Conservation (phyloP, 2,797 vertebrate genomes). For the Cyclopterus lumpus region DNA sequence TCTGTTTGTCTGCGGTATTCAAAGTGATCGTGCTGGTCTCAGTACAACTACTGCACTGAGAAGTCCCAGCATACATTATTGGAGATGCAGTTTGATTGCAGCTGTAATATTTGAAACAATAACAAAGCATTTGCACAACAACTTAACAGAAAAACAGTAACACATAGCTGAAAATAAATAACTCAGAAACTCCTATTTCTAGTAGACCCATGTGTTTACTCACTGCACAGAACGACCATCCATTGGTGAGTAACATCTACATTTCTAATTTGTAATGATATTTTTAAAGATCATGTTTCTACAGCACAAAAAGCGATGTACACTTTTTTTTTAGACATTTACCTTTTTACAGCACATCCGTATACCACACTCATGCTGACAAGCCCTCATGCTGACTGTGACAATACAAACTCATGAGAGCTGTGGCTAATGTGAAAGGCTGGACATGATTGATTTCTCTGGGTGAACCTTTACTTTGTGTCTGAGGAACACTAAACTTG, state of each 20-base stretch:
- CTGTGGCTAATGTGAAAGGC: slow-evolving; percentile 20
- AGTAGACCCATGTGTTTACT: neutral
- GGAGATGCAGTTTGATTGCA: neutral
- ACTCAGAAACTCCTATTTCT: too few relatives aligned
- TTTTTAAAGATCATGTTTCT: neutral
- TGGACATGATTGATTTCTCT: slow-evolving; percentile 21
- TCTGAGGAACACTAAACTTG: slow-evolving; percentile 21
- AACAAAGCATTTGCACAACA: neutral
- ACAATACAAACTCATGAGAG: neutral
- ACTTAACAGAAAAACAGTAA: neutral
- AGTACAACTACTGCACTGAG: neutral
- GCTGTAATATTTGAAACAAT: neutral
- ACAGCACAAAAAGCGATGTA: neutral
- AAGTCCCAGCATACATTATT: neutral
- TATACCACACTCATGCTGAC: neutral
- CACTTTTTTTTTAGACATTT: neutral
- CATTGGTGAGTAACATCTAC: neutral
- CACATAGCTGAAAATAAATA: neutral
- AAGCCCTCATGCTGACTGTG: slow-evolving; percentile 10
- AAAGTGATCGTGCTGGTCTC: neutral
- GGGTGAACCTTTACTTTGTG: neutral
- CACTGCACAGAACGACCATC: neutral
- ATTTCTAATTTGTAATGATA: neutral
- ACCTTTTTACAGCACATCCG: neutral
- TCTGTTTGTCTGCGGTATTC: neutral